Base-by-base conservation (phyloP, 2,888 invertebrate species). In the Chesias legatella region DNA sequence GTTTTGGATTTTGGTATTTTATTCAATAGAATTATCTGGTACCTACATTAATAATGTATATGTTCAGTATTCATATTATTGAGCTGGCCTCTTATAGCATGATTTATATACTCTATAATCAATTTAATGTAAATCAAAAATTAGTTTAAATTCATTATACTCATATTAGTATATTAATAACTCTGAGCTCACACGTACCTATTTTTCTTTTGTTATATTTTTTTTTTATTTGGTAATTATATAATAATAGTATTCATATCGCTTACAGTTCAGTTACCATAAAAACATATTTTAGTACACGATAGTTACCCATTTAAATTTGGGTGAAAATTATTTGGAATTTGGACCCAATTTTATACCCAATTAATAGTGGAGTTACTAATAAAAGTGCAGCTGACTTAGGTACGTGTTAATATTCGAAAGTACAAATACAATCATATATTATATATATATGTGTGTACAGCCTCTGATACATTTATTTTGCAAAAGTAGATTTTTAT, bases 281-380 rank as follows among this genome's bases (percentile, higher is more conserved):
- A 17, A 17, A 17, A 17, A 22, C 26, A 26, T 30, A 11, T 34
- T 8, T n/a, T 9, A 21, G 9, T 1, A 8, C 23, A 27, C 32
- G 21, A 10, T 21, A 21, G 1, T 22, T 23, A 1, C n/a, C 23
- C n/a, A 11, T 23, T 22, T 22, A 7, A 17, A 8, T 10, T 23
- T 30, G 8, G 27, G 21, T 6, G 8, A n/a, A 25, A 35, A 35
- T 17, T 8, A 35, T 28, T 36, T 25, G 28, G 68, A 71, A 77
- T 69, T 77, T 60, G 82, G 82, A 82, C 81, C 82, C 82, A 78
- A n/a, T n/a, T n/a, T n/a, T n/a, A n/a, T n/a, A n/a, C n/a, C n/a
- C n/a, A n/a, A n/a, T n/a, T n/a, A n/a, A 75, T 75, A 80, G 73
- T 72, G 56, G 73, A 53, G 53, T 69, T 79, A 79, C 73, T 58